Base-by-base conservation (phyloP, 2,888 invertebrate species). In the Dorcus parallelipipedus region DNA sequence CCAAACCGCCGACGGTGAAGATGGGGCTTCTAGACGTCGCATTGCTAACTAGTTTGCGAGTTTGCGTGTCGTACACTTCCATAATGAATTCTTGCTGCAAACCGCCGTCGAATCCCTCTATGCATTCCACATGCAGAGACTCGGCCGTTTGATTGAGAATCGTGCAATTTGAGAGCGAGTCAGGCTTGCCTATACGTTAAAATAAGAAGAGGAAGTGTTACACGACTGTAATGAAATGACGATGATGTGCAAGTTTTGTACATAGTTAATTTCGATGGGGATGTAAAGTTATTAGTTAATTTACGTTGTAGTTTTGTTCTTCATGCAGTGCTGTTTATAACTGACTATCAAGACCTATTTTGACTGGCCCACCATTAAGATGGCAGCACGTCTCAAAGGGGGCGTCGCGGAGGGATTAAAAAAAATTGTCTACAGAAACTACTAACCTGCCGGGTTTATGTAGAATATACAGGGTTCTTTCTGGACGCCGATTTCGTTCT, bases 41-140 rank as follows among this genome's bases (percentile, higher is more conserved):
- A 72, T 84, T 85, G 75, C 82, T 80, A 62, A 84, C 81, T 62
- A 83, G 73, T 62, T 78, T 79, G 66, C 82, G 80, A 51, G 80
- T 78, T 65, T 80, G 78, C 58, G 79, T 73, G 69, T 83, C 81
- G 77, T 83, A 84, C 61, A 90, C 85, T 77, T 90, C 88, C 80
- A 90, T 85, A 65, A 87, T 83, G 77, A 89, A 90, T 74, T 84
- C 84, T 76, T 90, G 90, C 61, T 84, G 83, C 59, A 90, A 79
- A 45, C 90, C 90, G 10, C 90, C 90, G 75, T 90, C 87, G 77
- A 89, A 90, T 58, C 90, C 90, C 72, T 88, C 88, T 23, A 83
- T 77, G 76, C 90, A 91, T 75, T 88, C 88, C 64, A 89, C 85
- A 76, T 85, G 84, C 67, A 91, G 78, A 38, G 88, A 85, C 65